These are phyloP conservation scores for Henricia sp. DNA, from an alignment of 53 echinoderm and acorn worm species.

Conservation along the genomic window DNA sequence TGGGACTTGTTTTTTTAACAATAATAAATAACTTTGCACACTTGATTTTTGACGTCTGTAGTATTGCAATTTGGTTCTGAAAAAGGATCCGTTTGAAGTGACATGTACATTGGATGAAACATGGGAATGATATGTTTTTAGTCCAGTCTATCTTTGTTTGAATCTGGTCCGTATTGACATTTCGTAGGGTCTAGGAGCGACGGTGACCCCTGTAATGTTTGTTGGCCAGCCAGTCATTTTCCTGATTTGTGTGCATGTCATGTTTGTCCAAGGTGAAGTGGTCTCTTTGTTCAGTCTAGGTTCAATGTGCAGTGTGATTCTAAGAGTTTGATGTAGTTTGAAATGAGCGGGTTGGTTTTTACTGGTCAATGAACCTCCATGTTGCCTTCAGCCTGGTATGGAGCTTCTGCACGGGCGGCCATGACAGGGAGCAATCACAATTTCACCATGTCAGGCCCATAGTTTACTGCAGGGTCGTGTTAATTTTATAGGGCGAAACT, in stretches of 20 bases:
- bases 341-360: neutral
- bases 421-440: too few relatives aligned
- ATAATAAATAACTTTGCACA: neutral
- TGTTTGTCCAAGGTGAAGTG: conserved; percentile 1
- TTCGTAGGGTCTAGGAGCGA: neutral
- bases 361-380: neutral
- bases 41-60: neutral
- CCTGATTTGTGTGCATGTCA: neutral
- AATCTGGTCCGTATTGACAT: neutral
- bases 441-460: too few relatives aligned
- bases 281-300: neutral
- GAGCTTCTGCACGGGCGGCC: too few relatives aligned
- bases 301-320: neutral
- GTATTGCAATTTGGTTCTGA: neutral
- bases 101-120: neutral
- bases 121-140: neutral
- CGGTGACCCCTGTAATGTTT: neutral
- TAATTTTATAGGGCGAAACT: too few relatives aligned
- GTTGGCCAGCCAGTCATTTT: neutral
- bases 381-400: too few relatives aligned
- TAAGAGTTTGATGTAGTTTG: neutral
- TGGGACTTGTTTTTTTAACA: neutral
- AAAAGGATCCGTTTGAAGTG: neutral
- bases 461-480: neutral
- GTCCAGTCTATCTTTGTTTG: neutral